Percentiles rank a stretch among this genome's conserved stretches.
Evolutionary conservation across 2,113 vertebrate genomes (phyloP).

Genomic region (Serinus canaria): DNA sequence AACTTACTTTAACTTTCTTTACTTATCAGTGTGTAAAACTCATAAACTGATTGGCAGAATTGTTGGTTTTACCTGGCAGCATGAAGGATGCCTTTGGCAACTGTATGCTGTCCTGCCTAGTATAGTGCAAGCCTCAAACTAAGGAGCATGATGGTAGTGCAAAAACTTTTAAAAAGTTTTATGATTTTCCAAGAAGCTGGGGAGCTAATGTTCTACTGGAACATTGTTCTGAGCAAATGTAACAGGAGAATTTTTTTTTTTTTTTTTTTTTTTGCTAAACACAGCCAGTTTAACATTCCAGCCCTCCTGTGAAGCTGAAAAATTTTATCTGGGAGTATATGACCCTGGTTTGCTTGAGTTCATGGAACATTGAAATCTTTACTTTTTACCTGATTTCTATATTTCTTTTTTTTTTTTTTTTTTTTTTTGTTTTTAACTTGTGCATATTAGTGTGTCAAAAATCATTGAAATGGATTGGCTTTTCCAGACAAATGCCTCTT

Average conservation of each 20-base stretch:
- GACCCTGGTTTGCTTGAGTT: not conserved
- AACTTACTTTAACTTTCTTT: not conserved
- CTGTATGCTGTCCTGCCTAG: not conserved
- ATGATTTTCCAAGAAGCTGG: not conserved
- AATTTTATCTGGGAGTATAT: not conserved
- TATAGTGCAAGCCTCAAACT: not conserved
- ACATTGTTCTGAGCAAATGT: not conserved
- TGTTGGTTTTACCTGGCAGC: not conserved
- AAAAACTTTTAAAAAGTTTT: not conserved
- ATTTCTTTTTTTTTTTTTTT: not conserved
- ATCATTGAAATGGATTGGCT: not conserved
- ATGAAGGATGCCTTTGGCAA: not conserved
- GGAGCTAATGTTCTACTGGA: not conserved
- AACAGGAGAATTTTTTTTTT: not conserved
- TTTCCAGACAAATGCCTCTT: conserved; percentile 32
- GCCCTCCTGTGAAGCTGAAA: not conserved
- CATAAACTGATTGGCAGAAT: not conserved
- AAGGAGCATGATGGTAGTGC: not conserved
- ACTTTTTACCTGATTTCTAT: not conserved
- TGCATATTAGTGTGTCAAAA: conserved; percentile 15
- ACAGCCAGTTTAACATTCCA: not conserved
- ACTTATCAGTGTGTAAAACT: not conserved
- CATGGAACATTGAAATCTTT: not conserved
- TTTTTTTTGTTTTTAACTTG: not conserved
- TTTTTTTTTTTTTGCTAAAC: not conserved